A percentile compares a stretch with the other conserved stretches of the same genome.
Conservation (phyloP, 2,113 vertebrate genomes). For the Ciconia maguari region DNA sequence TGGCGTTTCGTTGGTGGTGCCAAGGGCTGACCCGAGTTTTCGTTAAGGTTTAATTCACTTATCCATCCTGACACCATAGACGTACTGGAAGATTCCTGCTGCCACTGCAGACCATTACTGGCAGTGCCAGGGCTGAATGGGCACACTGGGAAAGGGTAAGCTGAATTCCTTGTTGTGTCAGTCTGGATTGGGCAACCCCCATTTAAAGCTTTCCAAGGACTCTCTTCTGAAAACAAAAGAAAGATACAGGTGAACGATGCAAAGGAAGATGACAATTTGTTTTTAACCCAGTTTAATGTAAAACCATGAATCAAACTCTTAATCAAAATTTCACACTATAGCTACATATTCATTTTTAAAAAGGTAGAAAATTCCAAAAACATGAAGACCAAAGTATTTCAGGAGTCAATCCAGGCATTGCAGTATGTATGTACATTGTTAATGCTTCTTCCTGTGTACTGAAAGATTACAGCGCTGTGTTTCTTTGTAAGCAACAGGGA, state of each 20-base stretch:
- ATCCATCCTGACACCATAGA: constrained; percentile 63
- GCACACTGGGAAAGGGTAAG: constrained; percentile 49
- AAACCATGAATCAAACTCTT: background rate
- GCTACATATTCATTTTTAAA: background rate
- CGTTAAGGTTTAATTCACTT: constrained; percentile 65
- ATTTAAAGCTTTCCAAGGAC: constrained; percentile 70
- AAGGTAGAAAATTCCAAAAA: background rate
- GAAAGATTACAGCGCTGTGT: background rate
- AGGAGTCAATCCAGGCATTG: background rate
- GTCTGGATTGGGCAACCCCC: constrained; percentile 52
- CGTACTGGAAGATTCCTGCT: constrained; percentile 10
- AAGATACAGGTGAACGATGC: background rate
- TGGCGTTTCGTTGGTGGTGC: constrained; percentile 78
- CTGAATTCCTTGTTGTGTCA: constrained; percentile 29
- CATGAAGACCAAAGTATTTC: background rate
- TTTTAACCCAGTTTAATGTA: background rate
- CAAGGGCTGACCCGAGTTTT: constrained; percentile 62
- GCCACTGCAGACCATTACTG: constrained; percentile 64
- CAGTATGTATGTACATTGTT: background rate
- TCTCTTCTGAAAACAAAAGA: constrained; percentile 58
- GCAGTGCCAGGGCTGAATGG: constrained; percentile 21
- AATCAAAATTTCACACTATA: background rate
- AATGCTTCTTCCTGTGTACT: background rate
- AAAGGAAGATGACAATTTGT: background rate
- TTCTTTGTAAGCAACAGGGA: background rate